Evolutionary conservation across 2,888 invertebrate genomes (phyloP).

Genomic region (Trissoscelio sp.): DNA sequence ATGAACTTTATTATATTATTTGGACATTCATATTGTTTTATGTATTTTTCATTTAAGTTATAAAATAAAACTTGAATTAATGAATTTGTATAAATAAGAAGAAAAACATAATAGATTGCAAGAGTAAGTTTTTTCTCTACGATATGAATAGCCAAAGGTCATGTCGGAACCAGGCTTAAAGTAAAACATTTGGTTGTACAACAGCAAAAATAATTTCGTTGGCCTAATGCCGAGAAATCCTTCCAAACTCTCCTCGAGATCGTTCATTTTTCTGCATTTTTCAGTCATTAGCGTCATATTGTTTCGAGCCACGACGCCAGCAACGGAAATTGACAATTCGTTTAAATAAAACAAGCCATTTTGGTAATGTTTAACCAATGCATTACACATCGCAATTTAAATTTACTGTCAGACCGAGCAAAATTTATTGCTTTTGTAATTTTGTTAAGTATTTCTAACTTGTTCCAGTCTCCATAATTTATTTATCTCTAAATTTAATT

Average conservation of each 20-base stretch:
- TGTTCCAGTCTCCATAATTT: too few species aligned
- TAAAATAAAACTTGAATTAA: background rate
- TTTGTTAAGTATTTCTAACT: too few species aligned
- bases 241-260: slow-evolving; percentile 26
- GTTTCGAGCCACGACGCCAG: slow-evolving; percentile 25
- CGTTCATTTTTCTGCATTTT: slow-evolving; percentile 35
- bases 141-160: slow-evolving; percentile 44
- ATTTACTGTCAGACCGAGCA: too few species aligned
- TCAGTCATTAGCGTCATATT: slow-evolving; percentile 49
- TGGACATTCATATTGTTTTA: too few species aligned
- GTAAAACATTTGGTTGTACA: slow-evolving; percentile 33
- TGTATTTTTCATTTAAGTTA: too few species aligned
- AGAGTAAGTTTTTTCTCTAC: background rate
- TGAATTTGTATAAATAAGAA: background rate
- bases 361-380: background rate
- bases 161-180: slow-evolving; percentile 31
- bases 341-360: slow-evolving; percentile 4
- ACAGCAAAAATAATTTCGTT: slow-evolving; percentile 25
- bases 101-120: background rate
- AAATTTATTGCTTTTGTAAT: too few species aligned
- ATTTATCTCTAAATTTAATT: too few species aligned
- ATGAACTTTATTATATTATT: too few species aligned
- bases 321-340: slow-evolving; percentile 39
- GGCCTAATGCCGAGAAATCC: slow-evolving; percentile 45
- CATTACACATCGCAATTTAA: too few species aligned